Base-by-base conservation (phyloP, 2,888 invertebrate genomes). In the Clepsis dumicolana region DNA sequence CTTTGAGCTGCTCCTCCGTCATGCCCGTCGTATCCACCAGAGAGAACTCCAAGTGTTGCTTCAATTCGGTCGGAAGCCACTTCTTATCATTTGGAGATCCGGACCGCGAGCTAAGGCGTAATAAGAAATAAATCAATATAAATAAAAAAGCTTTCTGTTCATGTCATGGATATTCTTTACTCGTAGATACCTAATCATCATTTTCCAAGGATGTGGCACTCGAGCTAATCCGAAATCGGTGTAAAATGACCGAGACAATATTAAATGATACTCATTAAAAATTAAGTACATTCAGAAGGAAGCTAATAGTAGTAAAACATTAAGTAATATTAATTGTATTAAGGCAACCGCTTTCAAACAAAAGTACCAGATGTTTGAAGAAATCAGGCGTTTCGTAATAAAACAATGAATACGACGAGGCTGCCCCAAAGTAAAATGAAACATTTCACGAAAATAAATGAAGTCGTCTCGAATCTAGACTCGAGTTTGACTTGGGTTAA, bases 21-120 rank as follows among this genome's bases (percentile, higher is more conserved):
- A 98, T 98, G 70, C 98, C 98, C 24, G 96, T 94, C 0, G 98
- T 98, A 78, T 98, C 98, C 65, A 98, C 96, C 81, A 98, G 94
- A 82, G 97, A 96, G 88, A 97, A 98, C 86, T 98, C 97, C 79
- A 98, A 94, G 85, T 98, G 98, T 83, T 97, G 97, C 81, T 97
- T 97, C 73, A 97, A 86, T 86, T 97, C 97, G 73, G 94, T 96
- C 4, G 96, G 95, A 71, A 97, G 93, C 95, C 96, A 96, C 77
- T 96, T 94, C 85, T 96, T 96, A 65, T 95, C 95, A 50, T 95
- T 95, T 57, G 96, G 96, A 18, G 96, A 96, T 44, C 96, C 95
- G 18, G 97, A 97, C 79, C 96, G 91, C 48, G 94, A 94, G 74
- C 94, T 94, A 75, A 48, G 4, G 12, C 10, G 8, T 29, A n/a